Conservation (phyloP, 2,888 invertebrate species). For the Stegana nigrithorax region DNA sequence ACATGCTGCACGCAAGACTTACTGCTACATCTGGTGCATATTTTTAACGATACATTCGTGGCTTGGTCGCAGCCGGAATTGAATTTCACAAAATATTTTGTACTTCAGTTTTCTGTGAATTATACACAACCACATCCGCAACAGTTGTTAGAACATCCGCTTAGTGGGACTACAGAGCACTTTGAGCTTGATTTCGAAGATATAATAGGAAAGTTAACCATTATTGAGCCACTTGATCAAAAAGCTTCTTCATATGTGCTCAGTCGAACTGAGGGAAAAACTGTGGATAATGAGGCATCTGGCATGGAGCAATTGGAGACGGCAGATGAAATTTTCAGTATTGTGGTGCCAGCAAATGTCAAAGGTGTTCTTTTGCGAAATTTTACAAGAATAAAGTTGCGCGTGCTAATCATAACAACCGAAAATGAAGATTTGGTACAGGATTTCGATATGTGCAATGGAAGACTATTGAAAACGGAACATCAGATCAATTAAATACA, state of each 20-base stretch:
- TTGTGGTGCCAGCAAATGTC: slow-evolving; percentile 65
- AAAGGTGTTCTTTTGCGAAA: slow-evolving; percentile 65
- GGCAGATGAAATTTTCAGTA: slow-evolving; percentile 60
- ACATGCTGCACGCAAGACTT: slow-evolving; percentile 67
- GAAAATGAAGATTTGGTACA: slow-evolving; percentile 64
- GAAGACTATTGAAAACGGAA: slow-evolving; percentile 67
- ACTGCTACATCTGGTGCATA: slow-evolving; percentile 54
- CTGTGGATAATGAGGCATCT: slow-evolving; percentile 52
- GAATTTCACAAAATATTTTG: slow-evolving; percentile 62
- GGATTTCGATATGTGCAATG: slow-evolving; percentile 67
- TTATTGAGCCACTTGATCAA: slow-evolving; percentile 50
- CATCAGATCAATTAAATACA: slow-evolving; percentile 57
- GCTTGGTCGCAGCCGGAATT: slow-evolving; percentile 62
- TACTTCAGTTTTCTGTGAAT: slow-evolving; percentile 61
- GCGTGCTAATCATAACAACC: slow-evolving; percentile 63
- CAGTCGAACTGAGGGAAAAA: slow-evolving; percentile 56
- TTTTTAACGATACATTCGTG: slow-evolving; percentile 59
- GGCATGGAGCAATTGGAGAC: slow-evolving; percentile 48
- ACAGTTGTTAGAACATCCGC: slow-evolving; percentile 41
- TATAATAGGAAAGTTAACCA: slow-evolving; percentile 50
- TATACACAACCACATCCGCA: slow-evolving; percentile 61
- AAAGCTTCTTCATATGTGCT: slow-evolving; percentile 48
- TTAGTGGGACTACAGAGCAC: slow-evolving; percentile 54
- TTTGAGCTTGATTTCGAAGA: slow-evolving; percentile 54
- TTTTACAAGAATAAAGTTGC: slow-evolving; percentile 58